phyloP scores from a whole-genome alignment of 2,797 vertebrate genomes.

The Muscicapa comitata region DNA sequence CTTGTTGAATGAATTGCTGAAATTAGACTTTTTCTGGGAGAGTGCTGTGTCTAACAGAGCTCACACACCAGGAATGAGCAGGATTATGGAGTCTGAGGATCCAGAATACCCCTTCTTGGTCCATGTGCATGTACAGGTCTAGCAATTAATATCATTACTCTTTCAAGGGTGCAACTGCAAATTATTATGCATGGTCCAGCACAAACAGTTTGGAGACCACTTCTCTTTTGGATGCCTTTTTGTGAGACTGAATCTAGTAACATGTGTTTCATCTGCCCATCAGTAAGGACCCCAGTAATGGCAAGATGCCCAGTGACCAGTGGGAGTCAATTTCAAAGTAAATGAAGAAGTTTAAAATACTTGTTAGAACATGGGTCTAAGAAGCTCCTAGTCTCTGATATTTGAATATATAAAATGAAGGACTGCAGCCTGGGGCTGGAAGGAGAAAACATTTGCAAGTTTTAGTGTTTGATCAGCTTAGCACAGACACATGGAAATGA shows the following conservation, averaged over 20 bases:
- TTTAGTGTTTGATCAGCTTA: neutral
- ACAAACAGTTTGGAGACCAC: neutral
- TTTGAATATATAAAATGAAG: neutral
- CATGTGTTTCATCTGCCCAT: neutral
- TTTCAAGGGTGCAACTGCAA: neutral
- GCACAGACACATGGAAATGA: neutral
- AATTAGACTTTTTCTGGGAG: neutral
- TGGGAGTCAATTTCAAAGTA: neutral
- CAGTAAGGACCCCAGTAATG: neutral
- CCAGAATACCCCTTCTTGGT: neutral
- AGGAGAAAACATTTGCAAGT: neutral
- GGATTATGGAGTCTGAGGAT: neutral
- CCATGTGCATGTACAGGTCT: accelerated
- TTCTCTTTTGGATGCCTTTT: neutral
- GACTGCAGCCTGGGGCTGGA: neutral
- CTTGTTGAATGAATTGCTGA: neutral
- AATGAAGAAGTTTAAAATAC: neutral
- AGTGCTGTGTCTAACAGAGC: neutral
- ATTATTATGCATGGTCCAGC: neutral
- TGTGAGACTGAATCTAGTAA: neutral
- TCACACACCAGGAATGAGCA: neutral
- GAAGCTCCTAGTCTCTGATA: neutral
- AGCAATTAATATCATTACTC: neutral
- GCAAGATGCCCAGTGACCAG: neutral
- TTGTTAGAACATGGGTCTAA: neutral